phyloP scores from a whole-genome alignment of 2,113 vertebrate species.

The Anoura caudifer region DNA sequence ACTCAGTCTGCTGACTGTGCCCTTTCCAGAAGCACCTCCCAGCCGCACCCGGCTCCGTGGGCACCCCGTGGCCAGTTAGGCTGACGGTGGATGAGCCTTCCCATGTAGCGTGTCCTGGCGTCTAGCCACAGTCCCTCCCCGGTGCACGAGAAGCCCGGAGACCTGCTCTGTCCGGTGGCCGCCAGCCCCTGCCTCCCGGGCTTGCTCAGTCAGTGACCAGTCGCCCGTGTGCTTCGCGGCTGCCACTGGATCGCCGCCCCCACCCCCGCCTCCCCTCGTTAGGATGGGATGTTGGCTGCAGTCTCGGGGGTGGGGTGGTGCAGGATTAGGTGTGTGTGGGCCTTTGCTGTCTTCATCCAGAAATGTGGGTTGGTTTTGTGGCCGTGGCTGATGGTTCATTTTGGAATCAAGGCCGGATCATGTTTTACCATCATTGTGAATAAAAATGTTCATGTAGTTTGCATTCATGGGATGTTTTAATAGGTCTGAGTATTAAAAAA shows the following conservation, averaged over 20 bases:
- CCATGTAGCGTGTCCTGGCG: background rate
- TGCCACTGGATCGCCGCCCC: no score
- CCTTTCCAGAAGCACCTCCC: background rate
- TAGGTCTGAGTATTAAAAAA: background rate
- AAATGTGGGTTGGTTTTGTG: background rate
- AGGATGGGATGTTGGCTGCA: no score
- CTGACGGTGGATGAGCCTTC: no score
- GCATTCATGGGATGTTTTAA: background rate
- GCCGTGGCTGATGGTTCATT: background rate
- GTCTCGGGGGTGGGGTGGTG: background rate
- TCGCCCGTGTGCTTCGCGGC: rapidly evolving
- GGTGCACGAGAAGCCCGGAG: background rate
- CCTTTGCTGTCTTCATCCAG: background rate
- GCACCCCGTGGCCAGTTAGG: background rate
- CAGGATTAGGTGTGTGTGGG: background rate
- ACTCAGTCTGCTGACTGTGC: background rate
- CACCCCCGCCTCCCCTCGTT: background rate
- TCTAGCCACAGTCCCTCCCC: no score
- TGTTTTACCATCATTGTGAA: background rate
- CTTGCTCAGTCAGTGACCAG: rapidly evolving
- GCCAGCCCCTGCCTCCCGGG: rapidly evolving
- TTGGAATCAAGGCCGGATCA: background rate
- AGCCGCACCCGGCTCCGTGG: background rate
- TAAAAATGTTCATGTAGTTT: background rate
- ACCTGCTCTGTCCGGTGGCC: background rate